These are phyloP conservation scores for Gisinianus flammeolus DNA, from an alignment of 2,888 invertebrate genomes.

Conservation along the genomic window DNA sequence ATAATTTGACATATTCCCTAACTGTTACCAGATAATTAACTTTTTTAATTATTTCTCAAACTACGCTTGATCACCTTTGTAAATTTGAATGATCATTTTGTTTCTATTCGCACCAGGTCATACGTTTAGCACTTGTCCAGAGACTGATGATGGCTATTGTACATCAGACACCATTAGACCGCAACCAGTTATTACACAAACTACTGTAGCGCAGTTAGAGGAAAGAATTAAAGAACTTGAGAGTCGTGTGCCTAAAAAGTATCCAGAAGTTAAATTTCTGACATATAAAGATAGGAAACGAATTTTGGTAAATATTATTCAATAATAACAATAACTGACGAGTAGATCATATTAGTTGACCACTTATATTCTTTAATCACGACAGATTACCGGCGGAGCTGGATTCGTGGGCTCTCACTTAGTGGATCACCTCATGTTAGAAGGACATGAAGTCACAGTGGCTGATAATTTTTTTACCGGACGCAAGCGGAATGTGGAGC, in stretches of 20 bases:
- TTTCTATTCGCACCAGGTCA: slow-evolving; percentile 2
- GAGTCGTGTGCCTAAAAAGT: slow-evolving; percentile 77
- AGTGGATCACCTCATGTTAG: slow-evolving; percentile 92
- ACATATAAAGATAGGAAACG: slow-evolving; percentile 91
- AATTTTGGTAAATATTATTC: slow-evolving; percentile 73
- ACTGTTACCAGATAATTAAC: no score
- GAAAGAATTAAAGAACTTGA: slow-evolving; percentile 66
- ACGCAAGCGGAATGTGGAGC: slow-evolving; percentile 93
- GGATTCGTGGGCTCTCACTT: slow-evolving; percentile 99
- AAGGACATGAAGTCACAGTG: slow-evolving; percentile 95
- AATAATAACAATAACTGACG: neutral
- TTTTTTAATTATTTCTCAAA: no score
- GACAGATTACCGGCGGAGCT: slow-evolving; percentile 89
- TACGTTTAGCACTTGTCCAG: slow-evolving; percentile 15
- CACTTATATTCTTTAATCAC: neutral
- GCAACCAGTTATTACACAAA: neutral
- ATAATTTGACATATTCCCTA: no score
- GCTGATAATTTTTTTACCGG: slow-evolving; percentile 99
- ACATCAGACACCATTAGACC: neutral
- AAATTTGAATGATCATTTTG: no score
- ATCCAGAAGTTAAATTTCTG: slow-evolving; percentile 88
- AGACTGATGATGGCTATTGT: slow-evolving; percentile 14
- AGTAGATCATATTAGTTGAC: no score
- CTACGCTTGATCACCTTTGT: no score
- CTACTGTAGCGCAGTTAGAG: neutral